Percentiles rank a stretch among this genome's conserved stretches.
phyloP scores from a whole-genome alignment of 2,113 vertebrate genomes.

The Nothoprocta pentlandii region DNA sequence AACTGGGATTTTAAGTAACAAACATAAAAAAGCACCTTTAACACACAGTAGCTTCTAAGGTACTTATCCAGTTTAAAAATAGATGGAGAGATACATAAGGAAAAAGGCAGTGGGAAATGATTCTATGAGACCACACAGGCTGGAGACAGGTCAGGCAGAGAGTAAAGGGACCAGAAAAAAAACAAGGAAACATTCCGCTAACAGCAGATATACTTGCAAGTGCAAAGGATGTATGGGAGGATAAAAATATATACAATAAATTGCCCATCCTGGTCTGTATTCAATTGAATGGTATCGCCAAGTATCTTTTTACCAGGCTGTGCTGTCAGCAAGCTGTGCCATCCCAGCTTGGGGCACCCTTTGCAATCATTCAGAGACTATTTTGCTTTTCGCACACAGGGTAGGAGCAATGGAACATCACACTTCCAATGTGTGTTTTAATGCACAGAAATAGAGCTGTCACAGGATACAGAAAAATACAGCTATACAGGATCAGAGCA shows the following conservation, averaged over 20 bases:
- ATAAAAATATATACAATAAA: background rate
- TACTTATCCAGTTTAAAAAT: background rate
- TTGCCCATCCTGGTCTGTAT: background rate
- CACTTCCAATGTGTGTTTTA: background rate
- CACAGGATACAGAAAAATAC: background rate
- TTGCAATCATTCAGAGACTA: background rate
- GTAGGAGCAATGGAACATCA: background rate
- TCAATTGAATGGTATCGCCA: background rate
- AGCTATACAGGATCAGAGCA: background rate
- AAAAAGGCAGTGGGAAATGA: background rate
- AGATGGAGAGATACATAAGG: constrained; percentile 10
- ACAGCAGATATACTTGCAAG: background rate
- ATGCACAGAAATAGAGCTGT: background rate
- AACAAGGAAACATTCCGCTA: background rate
- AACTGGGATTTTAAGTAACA: background rate
- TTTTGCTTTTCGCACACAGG: background rate
- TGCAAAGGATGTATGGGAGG: background rate
- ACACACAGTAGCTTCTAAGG: background rate
- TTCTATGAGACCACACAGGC: background rate
- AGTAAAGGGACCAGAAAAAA: background rate
- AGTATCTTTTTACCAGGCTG: background rate
- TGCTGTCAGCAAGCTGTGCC: background rate
- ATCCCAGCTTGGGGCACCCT: background rate
- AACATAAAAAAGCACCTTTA: background rate
- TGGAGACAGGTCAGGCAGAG: background rate